Conservation (phyloP, 2,888 invertebrate species). For the Himalopsyche kuldschensis region DNA sequence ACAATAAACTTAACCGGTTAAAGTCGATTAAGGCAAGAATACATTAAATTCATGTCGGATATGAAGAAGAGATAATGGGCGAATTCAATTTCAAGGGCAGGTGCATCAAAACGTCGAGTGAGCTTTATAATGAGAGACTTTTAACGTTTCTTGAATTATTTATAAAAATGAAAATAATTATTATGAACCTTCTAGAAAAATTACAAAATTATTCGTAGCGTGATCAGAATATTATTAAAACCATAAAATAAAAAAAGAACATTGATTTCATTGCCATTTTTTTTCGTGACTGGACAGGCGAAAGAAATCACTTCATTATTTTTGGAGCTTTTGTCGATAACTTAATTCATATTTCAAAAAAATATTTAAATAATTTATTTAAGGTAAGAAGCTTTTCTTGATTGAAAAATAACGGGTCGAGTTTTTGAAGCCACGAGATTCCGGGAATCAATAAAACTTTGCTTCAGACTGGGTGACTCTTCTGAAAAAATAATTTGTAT, state of each 20-base stretch:
- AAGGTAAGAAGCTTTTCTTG: too few species aligned
- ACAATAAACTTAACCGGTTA: not conserved
- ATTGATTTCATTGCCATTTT: not conserved
- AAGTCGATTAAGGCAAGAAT: not conserved
- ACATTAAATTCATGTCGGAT: not conserved
- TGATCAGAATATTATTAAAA: not conserved
- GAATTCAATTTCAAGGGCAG: not conserved
- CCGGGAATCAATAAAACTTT: too few species aligned
- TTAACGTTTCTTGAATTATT: slow-evolving; percentile 3
- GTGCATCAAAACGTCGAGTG: not conserved
- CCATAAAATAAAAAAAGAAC: not conserved
- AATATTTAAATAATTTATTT: too few species aligned
- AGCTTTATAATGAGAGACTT: not conserved
- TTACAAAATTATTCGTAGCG: not conserved
- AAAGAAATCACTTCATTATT: too few species aligned
- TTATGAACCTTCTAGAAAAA: not conserved
- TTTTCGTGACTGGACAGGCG: not conserved
- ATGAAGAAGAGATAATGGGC: not conserved
- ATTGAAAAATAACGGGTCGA: too few species aligned
- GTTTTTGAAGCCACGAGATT: too few species aligned
- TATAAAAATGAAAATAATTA: not conserved
- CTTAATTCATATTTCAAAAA: too few species aligned
- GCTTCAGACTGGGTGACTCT: too few species aligned
- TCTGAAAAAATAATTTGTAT: too few species aligned
- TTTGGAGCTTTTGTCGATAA: too few species aligned